Base-by-base conservation (phyloP, 2,797 vertebrate species). In the Rhinella marina region DNA sequence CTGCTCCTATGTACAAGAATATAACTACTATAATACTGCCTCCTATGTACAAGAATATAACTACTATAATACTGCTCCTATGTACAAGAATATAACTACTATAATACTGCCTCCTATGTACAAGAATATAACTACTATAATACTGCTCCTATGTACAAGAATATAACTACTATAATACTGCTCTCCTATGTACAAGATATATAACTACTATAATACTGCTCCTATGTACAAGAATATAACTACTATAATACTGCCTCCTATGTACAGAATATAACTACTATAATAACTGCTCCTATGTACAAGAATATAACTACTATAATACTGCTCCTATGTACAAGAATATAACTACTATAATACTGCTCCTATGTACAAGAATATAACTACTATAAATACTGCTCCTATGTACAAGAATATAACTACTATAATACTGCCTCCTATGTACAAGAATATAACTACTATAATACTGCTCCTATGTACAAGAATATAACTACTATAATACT, bases 311-410 rank as follows among this genome's bases (percentile, higher is more conserved):
- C 66, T 70, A 32, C 66, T 70, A 70, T 70, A 70, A 70, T 70
- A 70, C 66, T 70, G 66, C 66, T 9, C 66, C 27, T 9, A 76
- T 52, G 6, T 76, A 76, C 73, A 76, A 25, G 73, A 76, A 76
- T 76, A 76, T 76, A 76, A 25, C 73, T 76, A 52, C 48, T 76
- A 76, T 76, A 76, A 76, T 76, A 76, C 73, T 76, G 48, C 21
- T 2, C 48, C 73, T 76, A 76, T 76, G 9, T 52, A 76, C 73
- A 76, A 76, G 73, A 76, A 76, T 76, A 76, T 52, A 73, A 73
- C 70, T 73, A 73, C 70, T 73, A 73, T 73, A 73, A n/a, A 73
- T 21, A 73, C 70, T 73, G 70, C 70, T 12, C 72, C 41, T 75
- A 75, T 75, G 9, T 75, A 73, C 72, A 75, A n/a, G 72, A 75